Evolutionary conservation across 1,140 invertebrate species (phyloP).

Genomic region (Drosophila pseudoobscura): DNA sequence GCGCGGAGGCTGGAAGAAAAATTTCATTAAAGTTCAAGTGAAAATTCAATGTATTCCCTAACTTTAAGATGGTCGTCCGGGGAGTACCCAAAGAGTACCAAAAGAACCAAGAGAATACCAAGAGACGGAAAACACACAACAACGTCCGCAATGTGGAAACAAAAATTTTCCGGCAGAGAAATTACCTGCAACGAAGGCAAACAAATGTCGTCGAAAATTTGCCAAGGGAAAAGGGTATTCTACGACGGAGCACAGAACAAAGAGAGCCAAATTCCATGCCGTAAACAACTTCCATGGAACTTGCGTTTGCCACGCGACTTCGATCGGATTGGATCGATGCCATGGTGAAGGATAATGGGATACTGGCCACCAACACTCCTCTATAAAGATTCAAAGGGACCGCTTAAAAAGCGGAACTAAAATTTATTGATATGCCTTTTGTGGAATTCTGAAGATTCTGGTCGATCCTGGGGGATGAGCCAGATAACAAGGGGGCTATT

Average conservation of each 20-base stretch:
- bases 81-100: slow-evolving; percentile 48
- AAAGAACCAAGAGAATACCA: slow-evolving; percentile 78
- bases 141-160: slow-evolving; percentile 18
- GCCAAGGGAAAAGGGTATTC: too few relatives aligned
- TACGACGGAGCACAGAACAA: not conserved
- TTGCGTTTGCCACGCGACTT: too few relatives aligned
- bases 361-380: too few relatives aligned
- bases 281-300: not conserved
- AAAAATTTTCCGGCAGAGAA: slow-evolving; percentile 29
- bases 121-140: not conserved
- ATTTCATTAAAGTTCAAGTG: slow-evolving; percentile 70
- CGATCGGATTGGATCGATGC: too few relatives aligned
- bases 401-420: too few relatives aligned
- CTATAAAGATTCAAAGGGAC: too few relatives aligned
- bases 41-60: slow-evolving; percentile 24
- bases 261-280: not conserved
- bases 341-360: too few relatives aligned
- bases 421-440: too few relatives aligned
- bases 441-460: too few relatives aligned
- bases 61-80: slow-evolving; percentile 63
- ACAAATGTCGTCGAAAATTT: slow-evolving; percentile 19
- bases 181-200: slow-evolving; percentile 50
- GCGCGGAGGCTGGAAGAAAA: slow-evolving; percentile 5
- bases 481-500: too few relatives aligned
- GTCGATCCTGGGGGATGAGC: too few relatives aligned